A percentile compares a stretch with the other conserved stretches of the same genome.
Evolutionary conservation across 2,113 vertebrate genomes (phyloP).

Genomic region (Podarcis cretensis): DNA sequence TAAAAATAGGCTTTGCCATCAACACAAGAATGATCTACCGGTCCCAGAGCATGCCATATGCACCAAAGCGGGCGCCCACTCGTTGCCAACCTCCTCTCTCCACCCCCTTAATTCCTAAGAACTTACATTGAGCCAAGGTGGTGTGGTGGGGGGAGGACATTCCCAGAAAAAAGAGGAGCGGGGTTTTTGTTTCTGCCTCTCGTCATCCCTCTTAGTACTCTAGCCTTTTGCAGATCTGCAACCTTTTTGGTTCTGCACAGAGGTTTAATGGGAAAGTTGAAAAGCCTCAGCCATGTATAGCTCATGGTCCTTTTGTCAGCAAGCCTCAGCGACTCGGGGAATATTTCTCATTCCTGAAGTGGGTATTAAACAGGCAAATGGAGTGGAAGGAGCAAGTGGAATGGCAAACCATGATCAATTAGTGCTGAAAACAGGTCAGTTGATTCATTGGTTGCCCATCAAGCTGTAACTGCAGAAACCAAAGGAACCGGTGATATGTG

Average conservation of each 20-base stretch:
- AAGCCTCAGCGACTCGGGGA: conserved; percentile 12
- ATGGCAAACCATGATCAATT: conserved; percentile 31
- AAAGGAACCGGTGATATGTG: conserved; percentile 16
- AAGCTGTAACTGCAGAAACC: conserved; percentile 47
- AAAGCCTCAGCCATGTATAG: neutral
- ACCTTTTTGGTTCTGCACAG: neutral
- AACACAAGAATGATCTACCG: conserved; percentile 43
- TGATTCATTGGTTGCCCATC: conserved; percentile 54
- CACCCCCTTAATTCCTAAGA: conserved; percentile 49
- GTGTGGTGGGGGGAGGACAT: neutral
- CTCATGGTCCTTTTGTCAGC: neutral
- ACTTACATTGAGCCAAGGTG: conserved; percentile 52
- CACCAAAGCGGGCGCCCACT: conserved; percentile 45
- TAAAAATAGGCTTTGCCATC: conserved; percentile 50
- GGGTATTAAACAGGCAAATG: neutral
- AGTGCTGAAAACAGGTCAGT: conserved; percentile 28
- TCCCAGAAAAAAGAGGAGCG: conserved; percentile 51
- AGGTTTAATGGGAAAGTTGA: neutral
- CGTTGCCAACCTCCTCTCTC: conserved; percentile 39
- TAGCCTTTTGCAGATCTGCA: neutral
- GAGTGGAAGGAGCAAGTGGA: neutral
- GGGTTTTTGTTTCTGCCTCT: conserved; percentile 37
- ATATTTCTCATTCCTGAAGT: conserved; percentile 16
- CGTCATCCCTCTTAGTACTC: conserved; percentile 13
- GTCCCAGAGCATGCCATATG: conserved; percentile 21